Percentiles rank a stretch among this genome's conserved stretches.
Evolutionary conservation across 2,797 vertebrate species (phyloP).

Genomic region (Morus bassanus): DNA sequence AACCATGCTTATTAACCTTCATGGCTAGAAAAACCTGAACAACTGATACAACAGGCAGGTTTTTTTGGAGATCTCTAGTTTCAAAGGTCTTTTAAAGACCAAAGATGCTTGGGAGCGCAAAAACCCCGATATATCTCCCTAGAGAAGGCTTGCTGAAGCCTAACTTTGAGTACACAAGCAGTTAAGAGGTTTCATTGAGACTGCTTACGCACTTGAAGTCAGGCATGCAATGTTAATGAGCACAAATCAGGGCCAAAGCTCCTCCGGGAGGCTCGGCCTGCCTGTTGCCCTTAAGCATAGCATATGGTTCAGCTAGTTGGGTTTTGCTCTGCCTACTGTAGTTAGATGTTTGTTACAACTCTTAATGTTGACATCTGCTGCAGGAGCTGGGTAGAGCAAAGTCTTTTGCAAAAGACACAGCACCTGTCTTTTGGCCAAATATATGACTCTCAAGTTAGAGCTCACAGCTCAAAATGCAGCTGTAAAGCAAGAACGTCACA

Average conservation of each 20-base stretch:
- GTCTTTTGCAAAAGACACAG: neutral
- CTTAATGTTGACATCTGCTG: neutral
- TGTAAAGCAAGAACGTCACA: neutral
- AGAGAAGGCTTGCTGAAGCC: neutral
- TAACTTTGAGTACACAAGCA: rapidly evolving
- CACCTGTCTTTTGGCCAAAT: neutral
- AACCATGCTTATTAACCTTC: neutral
- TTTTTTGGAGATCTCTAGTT: neutral
- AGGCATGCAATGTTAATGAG: no score
- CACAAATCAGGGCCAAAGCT: neutral
- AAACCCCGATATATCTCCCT: rapidly evolving
- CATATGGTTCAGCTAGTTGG: rapidly evolving
- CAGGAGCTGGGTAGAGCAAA: neutral
- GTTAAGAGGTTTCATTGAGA: neutral
- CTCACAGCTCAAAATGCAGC: neutral
- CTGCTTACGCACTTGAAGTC: neutral
- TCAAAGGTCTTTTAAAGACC: neutral
- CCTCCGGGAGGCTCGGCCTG: neutral
- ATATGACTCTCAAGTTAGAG: neutral
- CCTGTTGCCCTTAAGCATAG: neutral
- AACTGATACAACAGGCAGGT: neutral
- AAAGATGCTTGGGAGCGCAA: rapidly evolving
- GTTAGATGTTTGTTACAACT: neutral
- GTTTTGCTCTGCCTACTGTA: neutral
- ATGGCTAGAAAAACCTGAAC: neutral